These are phyloP conservation scores for Dasysyrphus albostriatus DNA, from an alignment of 2,888 invertebrate species.

Conservation along the genomic window DNA sequence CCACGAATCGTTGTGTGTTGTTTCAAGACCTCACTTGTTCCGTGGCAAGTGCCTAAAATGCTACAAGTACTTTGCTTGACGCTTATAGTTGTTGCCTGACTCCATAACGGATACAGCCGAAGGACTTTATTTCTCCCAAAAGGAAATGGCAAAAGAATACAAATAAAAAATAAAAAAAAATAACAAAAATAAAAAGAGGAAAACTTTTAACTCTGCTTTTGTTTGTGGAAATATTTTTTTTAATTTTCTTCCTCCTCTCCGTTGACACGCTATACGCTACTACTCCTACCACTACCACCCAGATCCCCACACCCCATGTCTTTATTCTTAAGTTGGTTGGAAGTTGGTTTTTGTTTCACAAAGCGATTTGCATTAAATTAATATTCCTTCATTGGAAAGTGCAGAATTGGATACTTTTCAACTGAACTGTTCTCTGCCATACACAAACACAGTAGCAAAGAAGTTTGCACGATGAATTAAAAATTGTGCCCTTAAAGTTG, in stretches of 20 bases:
- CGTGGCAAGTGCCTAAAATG: conserved; percentile 74
- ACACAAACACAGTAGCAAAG: neutral
- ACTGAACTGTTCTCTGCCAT: too few species aligned
- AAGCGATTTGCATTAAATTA: conserved; percentile 76
- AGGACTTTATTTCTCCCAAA: conserved; percentile 58
- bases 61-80: conserved; percentile 74
- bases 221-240: conserved; percentile 73
- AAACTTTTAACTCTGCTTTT: conserved; percentile 72
- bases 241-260: conserved; percentile 53
- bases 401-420: conserved; percentile 44
- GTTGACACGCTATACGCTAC: too few species aligned
- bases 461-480: conserved; percentile 43
- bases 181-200: conserved; percentile 20
- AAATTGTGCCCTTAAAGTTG: conserved; percentile 67
- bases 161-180: conserved; percentile 13
- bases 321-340: conserved; percentile 22
- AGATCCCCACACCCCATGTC: too few species aligned
- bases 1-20: conserved; percentile 52
- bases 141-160: conserved; percentile 18
- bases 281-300: too few species aligned
- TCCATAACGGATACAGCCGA: conserved; percentile 64
- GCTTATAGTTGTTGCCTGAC: conserved; percentile 69
- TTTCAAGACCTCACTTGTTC: conserved; percentile 71
- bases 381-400: conserved; percentile 66
- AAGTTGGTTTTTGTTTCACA: conserved; percentile 65